Evolutionary conservation across 1,140 invertebrate species (phyloP), one percentile per base, ranked within the genome.

Genomic region (Caenorhabditis briggsae): DNA sequence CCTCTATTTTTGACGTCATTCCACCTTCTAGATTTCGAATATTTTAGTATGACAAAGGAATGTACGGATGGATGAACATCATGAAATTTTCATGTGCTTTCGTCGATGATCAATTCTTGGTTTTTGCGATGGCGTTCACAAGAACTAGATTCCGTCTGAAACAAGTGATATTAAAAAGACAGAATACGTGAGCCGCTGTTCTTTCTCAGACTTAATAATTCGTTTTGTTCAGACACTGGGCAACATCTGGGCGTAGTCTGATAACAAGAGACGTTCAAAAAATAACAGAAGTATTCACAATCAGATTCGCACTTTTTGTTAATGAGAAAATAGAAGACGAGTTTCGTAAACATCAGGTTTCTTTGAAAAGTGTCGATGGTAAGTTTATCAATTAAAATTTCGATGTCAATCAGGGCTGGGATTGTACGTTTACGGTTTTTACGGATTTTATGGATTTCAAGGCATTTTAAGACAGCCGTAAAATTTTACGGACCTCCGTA

Each of bases 51-150:
- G 85, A 86, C 56, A 86, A 86, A 86, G 85, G 85, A 33, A 58
- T 86, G 55, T 86, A 86, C 33, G 85, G 85, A 12, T 86, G 85
- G 85, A 64, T 86, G 85, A 86, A 86, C 48, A 61, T 86, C 20
- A 86, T 86, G 85, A 86, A 86, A 48, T 86, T 86, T 56, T 78
- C 64, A 50, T 86, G 85, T 33, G 85, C 85, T 5, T 53, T 46
- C 11, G 48, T 86, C 33, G 14, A 55, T 25, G 55, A 70, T 41
- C 64, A 86, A 8, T 86, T 46, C n/a, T 46, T 61, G 16, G 59
- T 86, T 9, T 86, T 78, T 20, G 85, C 41, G 9, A 86, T 86
- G 85, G 85, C 85, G 33, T 86, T 86, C 25, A 58, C 74, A 5
- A 43, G 85, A 53, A 86, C 85, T 14, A 43, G 85, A 7, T 86